Conservation (phyloP, 1,140 invertebrate species). For the Penaeus indicus region DNA sequence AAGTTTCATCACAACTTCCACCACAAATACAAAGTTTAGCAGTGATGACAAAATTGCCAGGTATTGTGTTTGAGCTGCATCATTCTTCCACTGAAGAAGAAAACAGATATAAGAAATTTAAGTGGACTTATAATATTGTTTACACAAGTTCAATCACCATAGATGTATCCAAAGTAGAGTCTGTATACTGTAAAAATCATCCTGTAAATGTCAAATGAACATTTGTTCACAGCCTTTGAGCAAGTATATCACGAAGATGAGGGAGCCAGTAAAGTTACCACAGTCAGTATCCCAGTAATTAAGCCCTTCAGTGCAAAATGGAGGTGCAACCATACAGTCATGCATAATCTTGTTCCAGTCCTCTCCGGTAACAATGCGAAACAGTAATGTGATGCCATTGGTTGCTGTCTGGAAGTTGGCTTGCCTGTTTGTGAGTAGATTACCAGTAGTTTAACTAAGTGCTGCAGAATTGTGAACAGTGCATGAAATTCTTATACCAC, state of each 20-base stretch:
- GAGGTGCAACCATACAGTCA: conserved; percentile 98
- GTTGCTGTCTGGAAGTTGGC: conserved; percentile 98
- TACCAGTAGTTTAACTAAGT: conserved; percentile 37
- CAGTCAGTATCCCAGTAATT: conserved; percentile 99
- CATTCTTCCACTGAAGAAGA: conserved; percentile 73
- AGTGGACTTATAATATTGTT: not conserved
- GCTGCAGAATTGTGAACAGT: conserved; percentile 5
- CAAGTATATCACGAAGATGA: conserved; percentile 81
- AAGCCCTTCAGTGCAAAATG: conserved; percentile 92
- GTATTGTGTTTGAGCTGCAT: conserved; percentile 68
- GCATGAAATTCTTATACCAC: conserved; percentile 34
- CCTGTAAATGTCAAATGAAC: too few relatives aligned
- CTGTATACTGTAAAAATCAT: too few relatives aligned
- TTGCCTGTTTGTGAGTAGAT: conserved; percentile 73
- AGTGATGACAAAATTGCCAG: conserved; percentile 65
- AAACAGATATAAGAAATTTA: conserved; percentile 63
- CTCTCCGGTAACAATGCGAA: conserved; percentile 99
- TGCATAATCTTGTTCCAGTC: conserved; percentile 99
- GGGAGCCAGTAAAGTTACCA: conserved; percentile 94
- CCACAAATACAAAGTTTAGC: conserved; percentile 76
- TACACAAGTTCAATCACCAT: too few relatives aligned
- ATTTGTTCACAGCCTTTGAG: too few relatives aligned
- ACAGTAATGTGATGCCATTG: conserved; percentile 96
- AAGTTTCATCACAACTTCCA: conserved; percentile 97
- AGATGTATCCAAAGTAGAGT: too few relatives aligned